Conservation (phyloP, 2,888 invertebrate genomes). For the Conops quadrifasciatus region DNA sequence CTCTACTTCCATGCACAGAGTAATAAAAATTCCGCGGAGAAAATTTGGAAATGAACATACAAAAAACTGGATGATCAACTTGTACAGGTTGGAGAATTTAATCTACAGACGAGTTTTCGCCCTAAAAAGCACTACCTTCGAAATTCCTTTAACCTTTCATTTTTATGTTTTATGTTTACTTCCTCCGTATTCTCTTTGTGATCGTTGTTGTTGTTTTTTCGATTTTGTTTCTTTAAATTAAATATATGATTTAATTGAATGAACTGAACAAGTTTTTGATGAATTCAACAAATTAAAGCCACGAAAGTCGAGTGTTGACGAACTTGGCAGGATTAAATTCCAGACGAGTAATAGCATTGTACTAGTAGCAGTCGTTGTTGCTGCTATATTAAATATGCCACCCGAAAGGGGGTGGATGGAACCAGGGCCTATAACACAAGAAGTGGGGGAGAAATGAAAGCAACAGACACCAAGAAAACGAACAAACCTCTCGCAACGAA, state of each 20-base stretch:
- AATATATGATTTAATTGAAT: background rate
- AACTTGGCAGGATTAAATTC: slow-evolving; percentile 25
- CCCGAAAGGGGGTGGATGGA: background rate
- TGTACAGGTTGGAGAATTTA: too few relatives aligned
- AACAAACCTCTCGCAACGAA: slow-evolving; percentile 9
- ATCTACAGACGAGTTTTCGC: background rate
- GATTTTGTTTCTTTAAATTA: background rate
- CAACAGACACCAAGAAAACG: background rate
- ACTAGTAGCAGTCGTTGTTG: slow-evolving; percentile 10
- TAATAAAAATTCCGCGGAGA: slow-evolving; percentile 25
- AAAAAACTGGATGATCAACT: background rate
- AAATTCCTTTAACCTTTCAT: background rate
- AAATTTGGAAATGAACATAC: slow-evolving; percentile 6
- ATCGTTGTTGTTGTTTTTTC: background rate
- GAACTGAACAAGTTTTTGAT: background rate
- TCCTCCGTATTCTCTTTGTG: background rate
- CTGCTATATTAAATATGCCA: background rate
- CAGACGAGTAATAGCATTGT: slow-evolving; percentile 17
- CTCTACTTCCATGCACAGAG: background rate
- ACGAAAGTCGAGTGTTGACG: too few relatives aligned
- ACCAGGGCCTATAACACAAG: background rate
- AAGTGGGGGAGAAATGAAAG: background rate
- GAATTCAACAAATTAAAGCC: background rate
- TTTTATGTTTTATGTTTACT: background rate
- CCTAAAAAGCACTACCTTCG: background rate